Evolutionary conservation across 2,797 vertebrate species (phyloP), one percentile per base, ranked within the genome.

Genomic region (Chaunax sp.): DNA sequence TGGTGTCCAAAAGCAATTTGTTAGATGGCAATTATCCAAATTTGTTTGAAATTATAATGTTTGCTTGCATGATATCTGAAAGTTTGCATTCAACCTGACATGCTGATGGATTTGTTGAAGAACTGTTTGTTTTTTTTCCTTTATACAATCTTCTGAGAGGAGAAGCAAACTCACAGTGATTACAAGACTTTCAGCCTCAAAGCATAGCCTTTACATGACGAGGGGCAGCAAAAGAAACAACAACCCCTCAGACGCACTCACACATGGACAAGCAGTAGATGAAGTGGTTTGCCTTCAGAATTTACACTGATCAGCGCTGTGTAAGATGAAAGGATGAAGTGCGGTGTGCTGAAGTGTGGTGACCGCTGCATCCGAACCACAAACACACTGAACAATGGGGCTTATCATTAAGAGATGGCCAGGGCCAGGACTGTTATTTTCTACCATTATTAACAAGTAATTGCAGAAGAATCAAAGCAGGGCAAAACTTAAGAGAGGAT

Each of bases 391-490:
- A 57, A 71, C 72, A 85, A 77, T 69, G 62, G 56, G 47, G 64
- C 53, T 85, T 55, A 80, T 89, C 83, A 90, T 92, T 90, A 87
- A 69, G 54, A 81, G 55, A 71, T 38, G 62, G 63, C 68, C 71
- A 51, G 63, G 82, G 80, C 75, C 78, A 66, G 61, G 86, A 90
- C 88, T 89, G 91, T 87, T 90, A 84, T 89, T 91, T 90, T 91
- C 87, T 84, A 82, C 80, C 86, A 90, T 92, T 85, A 93, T 93
- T 90, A 91, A 89, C 72, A 65, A 60, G 78, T 92, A 93, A 93
- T 91, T 90, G 89, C 82, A 78, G 83, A 65, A 80, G 81, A 87
- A 87, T 90, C 80, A 90, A 87, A 86, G 84, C 85, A 70, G 59
- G 69, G 72, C 40, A 18, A 61, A 72, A 64, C 57, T 63, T 41